These are phyloP conservation scores for Orussus abietinus DNA, from an alignment of 1,140 invertebrate species.

Conservation along the genomic window DNA sequence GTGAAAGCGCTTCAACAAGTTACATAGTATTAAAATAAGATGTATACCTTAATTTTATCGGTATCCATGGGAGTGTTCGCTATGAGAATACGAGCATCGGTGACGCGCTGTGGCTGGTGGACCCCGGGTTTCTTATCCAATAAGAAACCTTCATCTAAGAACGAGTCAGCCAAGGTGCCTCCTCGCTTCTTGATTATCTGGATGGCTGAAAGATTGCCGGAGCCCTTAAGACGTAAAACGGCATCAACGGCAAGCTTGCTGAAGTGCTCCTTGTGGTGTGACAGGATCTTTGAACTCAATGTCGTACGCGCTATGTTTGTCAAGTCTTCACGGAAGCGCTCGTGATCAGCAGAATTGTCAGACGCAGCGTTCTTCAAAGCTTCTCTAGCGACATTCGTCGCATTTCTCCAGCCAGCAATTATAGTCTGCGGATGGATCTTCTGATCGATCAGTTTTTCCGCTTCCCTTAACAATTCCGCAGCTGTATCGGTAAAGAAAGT, in stretches of 20 bases:
- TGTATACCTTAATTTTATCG: constrained; percentile 91
- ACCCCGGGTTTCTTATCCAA: constrained; percentile 94
- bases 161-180: constrained; percentile 89
- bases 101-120: constrained; percentile 77
- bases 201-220: constrained; percentile 92
- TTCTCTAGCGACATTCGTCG: constrained; percentile 75
- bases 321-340: constrained; percentile 82
- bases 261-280: constrained; percentile 97
- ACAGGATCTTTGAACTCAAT: constrained; percentile 96
- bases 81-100: constrained; percentile 86
- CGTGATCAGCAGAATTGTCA: constrained; percentile 79
- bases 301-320: constrained; percentile 97
- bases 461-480: constrained; percentile 91
- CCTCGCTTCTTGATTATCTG: constrained; percentile 98
- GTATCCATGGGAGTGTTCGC: constrained; percentile 99
- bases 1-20: too few relatives aligned
- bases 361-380: constrained; percentile 74
- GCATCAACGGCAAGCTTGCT: constrained; percentile 93
- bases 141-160: constrained; percentile 97
- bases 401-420: constrained; percentile 90
- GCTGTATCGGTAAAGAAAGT: constrained; percentile 55
- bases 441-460: constrained; percentile 89
- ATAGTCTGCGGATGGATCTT: constrained; percentile 99
- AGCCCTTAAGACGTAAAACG: constrained; percentile 90
- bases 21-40: constrained; percentile 16